Base-by-base conservation (phyloP, 2,113 vertebrate genomes). In the Vimba vimba region DNA sequence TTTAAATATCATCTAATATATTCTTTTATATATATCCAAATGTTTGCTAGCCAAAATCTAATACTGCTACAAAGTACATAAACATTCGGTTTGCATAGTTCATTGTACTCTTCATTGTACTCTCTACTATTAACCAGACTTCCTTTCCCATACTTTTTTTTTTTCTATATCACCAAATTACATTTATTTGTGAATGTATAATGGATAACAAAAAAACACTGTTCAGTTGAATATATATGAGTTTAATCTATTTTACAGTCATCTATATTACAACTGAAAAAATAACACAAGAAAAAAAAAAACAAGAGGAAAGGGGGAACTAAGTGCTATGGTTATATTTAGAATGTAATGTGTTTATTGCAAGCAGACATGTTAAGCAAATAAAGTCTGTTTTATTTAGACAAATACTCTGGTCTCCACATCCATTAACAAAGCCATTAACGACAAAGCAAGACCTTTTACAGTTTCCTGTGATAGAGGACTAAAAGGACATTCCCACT, bases 341-440 rank as follows among this genome's bases (percentile, higher is more conserved):
- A 57, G 75, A 81, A 83, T 79, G 66, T 33, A 74, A 23, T 74
- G 10, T 47, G 60, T 75, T 66, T 55, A 64, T 36, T 82, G 81
- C 78, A 84, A 69, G 85, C 15, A 47, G 87, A 50, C 64, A 85
- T 79, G 62, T 57, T 86, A 81, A 76, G 86, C 79, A 87, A 89
- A 89, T 75, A 89, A 78, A 88, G 45, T 75, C 88, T 88, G 90
- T 88, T 85, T 75, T 25, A 83, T 78, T 59, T 69, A 27, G 60
- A 4, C 25, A 84, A 71, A 87, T 73, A 74, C 69, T 75, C 36
- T 77, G 77, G 79, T 27, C 79, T 83, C 83, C 74, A 57, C 19
- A 84, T 87, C 86, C 89, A 89, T 88, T 88, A 87, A 27, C 7
- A 43, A 43, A 43, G 39, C 43, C 43, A 43, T 43, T 43, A 43